phyloP scores from a whole-genome alignment of 2,113 vertebrate genomes.

The Tachuris rubrigastra region DNA sequence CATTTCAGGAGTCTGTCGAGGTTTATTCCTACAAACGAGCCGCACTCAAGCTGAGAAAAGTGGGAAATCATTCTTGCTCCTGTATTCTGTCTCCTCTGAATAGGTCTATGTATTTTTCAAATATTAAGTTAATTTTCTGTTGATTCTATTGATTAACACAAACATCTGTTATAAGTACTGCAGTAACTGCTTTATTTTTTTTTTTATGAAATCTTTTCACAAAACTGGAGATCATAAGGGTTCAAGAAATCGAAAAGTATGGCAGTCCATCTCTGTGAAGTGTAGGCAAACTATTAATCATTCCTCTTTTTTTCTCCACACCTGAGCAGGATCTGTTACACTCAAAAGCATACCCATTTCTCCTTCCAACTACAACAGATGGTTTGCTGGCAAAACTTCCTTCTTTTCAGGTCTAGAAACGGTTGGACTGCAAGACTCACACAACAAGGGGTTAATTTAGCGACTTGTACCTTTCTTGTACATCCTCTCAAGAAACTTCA shows the following conservation, averaged over 20 bases:
- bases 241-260: neutral
- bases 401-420: neutral
- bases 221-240: neutral
- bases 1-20: neutral
- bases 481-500: neutral
- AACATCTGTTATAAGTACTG: neutral
- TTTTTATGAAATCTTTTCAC: neutral
- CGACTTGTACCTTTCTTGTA: neutral
- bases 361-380: neutral
- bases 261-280: neutral
- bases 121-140: neutral
- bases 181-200: neutral
- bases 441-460: neutral
- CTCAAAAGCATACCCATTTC: neutral
- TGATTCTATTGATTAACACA: neutral
- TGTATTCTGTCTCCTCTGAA: neutral
- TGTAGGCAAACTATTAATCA: neutral
- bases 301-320: neutral
- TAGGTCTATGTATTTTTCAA: neutral
- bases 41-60: accelerated
- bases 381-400: neutral
- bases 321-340: neutral
- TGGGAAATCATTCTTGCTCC: neutral
- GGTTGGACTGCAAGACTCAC: accelerated
- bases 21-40: accelerated